These are phyloP conservation scores for Archaeoteleia sp. DNA, from an alignment of 2,888 invertebrate genomes.

Conservation along the genomic window DNA sequence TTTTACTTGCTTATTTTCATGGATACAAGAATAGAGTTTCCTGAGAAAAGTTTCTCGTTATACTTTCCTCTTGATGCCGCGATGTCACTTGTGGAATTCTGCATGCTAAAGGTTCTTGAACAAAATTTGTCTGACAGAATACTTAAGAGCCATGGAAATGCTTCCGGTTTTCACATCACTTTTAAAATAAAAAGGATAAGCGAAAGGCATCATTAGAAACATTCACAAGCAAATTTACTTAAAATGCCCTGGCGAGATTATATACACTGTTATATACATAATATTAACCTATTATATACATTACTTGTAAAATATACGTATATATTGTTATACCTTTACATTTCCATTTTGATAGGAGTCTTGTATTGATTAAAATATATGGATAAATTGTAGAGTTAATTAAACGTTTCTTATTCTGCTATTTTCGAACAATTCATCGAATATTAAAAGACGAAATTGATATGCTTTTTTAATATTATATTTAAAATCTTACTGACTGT, in stretches of 20 bases:
- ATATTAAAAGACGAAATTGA: too few species aligned
- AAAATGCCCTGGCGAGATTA: too few species aligned
- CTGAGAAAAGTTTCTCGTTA: conserved; percentile 53
- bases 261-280: not conserved
- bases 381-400: too few species aligned
- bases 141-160: conserved; percentile 40
- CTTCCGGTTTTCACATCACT: conserved; percentile 25
- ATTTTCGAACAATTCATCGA: too few species aligned
- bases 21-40: conserved; percentile 48
- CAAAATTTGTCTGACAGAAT: conserved; percentile 43
- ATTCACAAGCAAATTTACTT: conserved; percentile 12
- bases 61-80: conserved; percentile 45
- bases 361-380: too few species aligned
- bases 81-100: conserved; percentile 50
- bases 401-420: too few species aligned
- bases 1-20: conserved; percentile 46
- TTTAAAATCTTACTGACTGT: conserved; percentile 18
- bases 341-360: too few species aligned
- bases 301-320: conserved; percentile 2
- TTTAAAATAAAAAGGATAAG: conserved; percentile 25
- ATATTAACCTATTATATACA: too few species aligned
- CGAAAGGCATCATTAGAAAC: conserved; percentile 25
- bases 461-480: too few species aligned
- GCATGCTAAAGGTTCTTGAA: conserved; percentile 47
- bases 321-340: too few species aligned